Conservation (phyloP, 64 coral and sea anemone species). For the Orbicella faveolata region DNA sequence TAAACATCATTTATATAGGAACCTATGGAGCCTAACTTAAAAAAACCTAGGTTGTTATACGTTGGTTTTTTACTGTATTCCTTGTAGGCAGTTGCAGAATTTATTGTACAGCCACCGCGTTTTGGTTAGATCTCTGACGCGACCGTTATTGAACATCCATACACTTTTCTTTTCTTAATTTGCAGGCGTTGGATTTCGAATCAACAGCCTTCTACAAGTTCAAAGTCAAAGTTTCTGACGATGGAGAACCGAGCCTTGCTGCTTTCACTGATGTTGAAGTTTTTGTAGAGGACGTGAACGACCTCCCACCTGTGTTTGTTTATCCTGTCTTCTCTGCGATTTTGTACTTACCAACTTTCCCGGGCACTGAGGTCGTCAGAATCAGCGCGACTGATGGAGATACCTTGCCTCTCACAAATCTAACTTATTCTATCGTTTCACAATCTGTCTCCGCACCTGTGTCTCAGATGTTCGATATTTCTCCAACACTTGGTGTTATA, state of each 20-base stretch:
- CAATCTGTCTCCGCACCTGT: background rate
- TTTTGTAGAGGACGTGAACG: constrained; percentile 63
- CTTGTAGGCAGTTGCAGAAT: no score
- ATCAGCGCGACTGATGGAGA: constrained; percentile 73
- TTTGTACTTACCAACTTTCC: constrained; percentile 60
- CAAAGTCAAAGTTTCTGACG: constrained; percentile 79
- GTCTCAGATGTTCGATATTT: constrained; percentile 48
- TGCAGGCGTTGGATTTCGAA: constrained; percentile 73
- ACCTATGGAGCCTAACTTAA: no score
- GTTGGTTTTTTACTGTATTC: no score
- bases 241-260: constrained; percentile 54
- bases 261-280: constrained; percentile 72
- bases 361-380: constrained; percentile 36
- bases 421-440: constrained; percentile 49
- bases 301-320: constrained; percentile 67
- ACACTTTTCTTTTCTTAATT: background rate
- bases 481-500: constrained; percentile 31
- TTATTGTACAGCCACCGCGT: no score
- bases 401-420: constrained; percentile 42
- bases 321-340: constrained; percentile 21
- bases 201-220: constrained; percentile 56
- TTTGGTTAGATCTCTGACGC: background rate
- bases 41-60: no score
- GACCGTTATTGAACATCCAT: background rate
- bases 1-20: no score